Conservation (phyloP, 2,888 invertebrate genomes). For the Harmothoe impar region DNA sequence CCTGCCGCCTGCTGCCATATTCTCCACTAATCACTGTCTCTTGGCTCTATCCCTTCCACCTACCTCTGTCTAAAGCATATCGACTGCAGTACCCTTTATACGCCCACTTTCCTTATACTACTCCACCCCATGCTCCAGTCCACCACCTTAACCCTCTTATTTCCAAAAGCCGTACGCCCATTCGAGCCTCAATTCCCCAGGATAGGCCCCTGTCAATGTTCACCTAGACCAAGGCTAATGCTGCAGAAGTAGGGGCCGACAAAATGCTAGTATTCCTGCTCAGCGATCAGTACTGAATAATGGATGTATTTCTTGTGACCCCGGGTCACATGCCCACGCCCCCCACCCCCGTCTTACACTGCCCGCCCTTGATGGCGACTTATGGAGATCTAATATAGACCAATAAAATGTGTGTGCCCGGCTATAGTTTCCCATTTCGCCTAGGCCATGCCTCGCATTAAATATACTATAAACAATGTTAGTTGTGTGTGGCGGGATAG, state of each 20-base stretch:
- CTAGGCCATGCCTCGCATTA: too few relatives aligned
- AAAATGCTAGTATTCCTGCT: neutral
- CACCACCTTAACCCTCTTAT: neutral
- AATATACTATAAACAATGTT: too few relatives aligned
- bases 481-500: too few relatives aligned
- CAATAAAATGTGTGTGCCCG: neutral
- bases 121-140: neutral
- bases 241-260: neutral
- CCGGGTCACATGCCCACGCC: neutral
- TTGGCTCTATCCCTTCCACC: too few relatives aligned
- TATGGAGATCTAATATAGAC: conserved; percentile 5
- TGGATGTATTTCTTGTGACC: neutral
- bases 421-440: neutral
- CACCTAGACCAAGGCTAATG: neutral
- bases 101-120: too few relatives aligned
- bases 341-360: neutral
- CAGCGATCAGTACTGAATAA: conserved; percentile 31
- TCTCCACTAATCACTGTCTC: too few relatives aligned
- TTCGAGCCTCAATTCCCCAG: neutral
- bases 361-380: neutral
- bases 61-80: too few relatives aligned
- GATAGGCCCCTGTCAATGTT: neutral
- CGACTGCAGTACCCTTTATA: too few relatives aligned
- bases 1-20: too few relatives aligned
- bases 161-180: neutral